phyloP scores from a whole-genome alignment of 2,888 invertebrate genomes.

The Andrena bicolor region DNA sequence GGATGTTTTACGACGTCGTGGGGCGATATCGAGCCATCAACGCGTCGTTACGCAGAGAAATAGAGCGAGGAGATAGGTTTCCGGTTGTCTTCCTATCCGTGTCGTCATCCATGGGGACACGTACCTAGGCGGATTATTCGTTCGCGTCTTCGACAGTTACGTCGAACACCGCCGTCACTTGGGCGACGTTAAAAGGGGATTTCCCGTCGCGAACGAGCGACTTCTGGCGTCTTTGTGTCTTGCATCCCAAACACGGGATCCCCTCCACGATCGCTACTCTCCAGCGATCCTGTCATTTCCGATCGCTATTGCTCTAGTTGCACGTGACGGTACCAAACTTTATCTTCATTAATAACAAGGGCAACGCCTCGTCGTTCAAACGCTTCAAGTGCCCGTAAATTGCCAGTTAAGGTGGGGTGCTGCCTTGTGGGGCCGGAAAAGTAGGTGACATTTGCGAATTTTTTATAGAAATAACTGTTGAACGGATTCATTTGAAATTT shows the following conservation, averaged over 20 bases:
- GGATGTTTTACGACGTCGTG: constrained; percentile 20
- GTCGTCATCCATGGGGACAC: neutral
- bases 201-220: constrained; percentile 23
- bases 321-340: no score
- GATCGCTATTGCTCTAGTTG: neutral
- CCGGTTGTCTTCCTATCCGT: constrained; percentile 41
- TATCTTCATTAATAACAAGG: no score
- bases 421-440: no score
- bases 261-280: neutral
- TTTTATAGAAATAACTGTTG: no score
- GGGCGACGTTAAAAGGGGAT: constrained; percentile 27
- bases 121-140: constrained; percentile 37
- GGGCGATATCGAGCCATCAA: constrained; percentile 34
- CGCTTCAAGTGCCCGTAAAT: neutral
- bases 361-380: no score
- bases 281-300: neutral
- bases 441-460: no score
- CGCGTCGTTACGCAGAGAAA: constrained; percentile 46
- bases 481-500: no score
- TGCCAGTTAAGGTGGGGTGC: no score
- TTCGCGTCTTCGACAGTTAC: constrained; percentile 31
- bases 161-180: constrained; percentile 7
- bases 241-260: neutral
- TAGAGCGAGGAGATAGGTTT: constrained; percentile 43
- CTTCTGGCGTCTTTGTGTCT: neutral